Conservation (phyloP, 2,888 invertebrate species). For the Campoletis raptor region DNA sequence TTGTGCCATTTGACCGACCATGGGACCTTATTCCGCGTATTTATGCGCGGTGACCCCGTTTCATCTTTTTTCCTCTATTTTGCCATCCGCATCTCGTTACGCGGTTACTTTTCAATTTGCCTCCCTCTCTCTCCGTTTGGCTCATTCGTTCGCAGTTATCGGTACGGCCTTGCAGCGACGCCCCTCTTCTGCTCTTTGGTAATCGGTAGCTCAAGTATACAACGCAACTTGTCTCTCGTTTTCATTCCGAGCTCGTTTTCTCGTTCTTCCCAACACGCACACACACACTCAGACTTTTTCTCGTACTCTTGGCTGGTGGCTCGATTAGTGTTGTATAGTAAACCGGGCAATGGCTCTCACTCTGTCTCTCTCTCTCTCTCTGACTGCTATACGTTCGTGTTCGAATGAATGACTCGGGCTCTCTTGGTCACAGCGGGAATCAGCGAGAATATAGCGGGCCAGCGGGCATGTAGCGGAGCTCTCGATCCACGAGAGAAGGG, state of each 20-base stretch:
- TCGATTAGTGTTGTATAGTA: conserved; percentile 63
- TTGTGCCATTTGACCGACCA: not conserved
- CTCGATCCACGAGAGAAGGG: not conserved
- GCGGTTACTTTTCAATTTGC: conserved; percentile 55
- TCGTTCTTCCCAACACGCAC: conserved; percentile 42
- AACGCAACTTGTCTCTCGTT: conserved; percentile 57
- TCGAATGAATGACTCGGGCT: conserved; percentile 78
- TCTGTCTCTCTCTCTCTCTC: not conserved
- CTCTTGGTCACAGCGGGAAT: conserved; percentile 62
- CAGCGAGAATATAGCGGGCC: conserved; percentile 32
- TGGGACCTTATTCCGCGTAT: conserved; percentile 38
- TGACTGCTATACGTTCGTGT: conserved; percentile 6
- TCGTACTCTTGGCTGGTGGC: conserved; percentile 24
- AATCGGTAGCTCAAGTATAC: conserved; percentile 18
- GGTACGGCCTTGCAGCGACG: conserved; percentile 52
- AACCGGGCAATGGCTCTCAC: conserved; percentile 27
- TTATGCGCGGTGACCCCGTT: conserved; percentile 48
- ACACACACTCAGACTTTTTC: conserved; percentile 53
- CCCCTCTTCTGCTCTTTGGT: conserved; percentile 25
- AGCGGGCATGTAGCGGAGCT: conserved; percentile 14
- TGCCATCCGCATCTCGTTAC: conserved; percentile 39
- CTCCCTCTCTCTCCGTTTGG: conserved; percentile 29
- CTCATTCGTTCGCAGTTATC: conserved; percentile 22
- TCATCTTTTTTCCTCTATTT: conserved; percentile 23
- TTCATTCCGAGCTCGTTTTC: conserved; percentile 65